A percentile compares a stretch with the other conserved stretches of the same genome.
Evolutionary conservation across 2,113 vertebrate species (phyloP).

Genomic region (Chinchilla lanigera): DNA sequence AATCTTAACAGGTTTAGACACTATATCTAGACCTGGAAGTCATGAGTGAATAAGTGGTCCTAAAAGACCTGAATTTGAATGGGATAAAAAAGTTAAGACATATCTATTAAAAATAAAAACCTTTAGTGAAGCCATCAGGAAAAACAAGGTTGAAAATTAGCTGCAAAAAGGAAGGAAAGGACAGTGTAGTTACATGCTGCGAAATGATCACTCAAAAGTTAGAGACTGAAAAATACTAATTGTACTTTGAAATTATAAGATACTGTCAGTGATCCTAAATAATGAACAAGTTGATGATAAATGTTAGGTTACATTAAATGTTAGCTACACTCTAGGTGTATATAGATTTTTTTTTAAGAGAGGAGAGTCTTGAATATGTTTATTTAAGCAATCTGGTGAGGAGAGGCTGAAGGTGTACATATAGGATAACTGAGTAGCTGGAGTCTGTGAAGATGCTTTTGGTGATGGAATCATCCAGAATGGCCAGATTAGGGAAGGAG

Average conservation of each 20-base stretch:
- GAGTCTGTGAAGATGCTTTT: neutral
- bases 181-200: neutral
- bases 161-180: constrained; percentile 54
- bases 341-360: neutral
- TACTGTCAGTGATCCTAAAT: neutral
- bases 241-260: neutral
- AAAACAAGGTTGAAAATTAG: constrained; percentile 37
- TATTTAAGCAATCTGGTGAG: neutral
- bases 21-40: neutral
- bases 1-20: constrained; percentile 21
- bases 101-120: neutral
- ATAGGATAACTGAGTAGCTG: neutral
- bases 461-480: neutral
- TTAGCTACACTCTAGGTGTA: neutral
- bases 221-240: neutral
- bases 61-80: neutral
- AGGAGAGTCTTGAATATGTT: neutral
- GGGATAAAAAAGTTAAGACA: constrained; percentile 10
- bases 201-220: neutral
- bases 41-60: neutral
- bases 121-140: neutral
- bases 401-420: neutral
- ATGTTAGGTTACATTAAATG: neutral
- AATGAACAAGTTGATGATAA: constrained; percentile 24
- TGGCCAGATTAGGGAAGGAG: neutral